These are phyloP conservation scores for Sarcophaga bullata DNA, from an alignment of 1,140 invertebrate species.

Conservation along the genomic window DNA sequence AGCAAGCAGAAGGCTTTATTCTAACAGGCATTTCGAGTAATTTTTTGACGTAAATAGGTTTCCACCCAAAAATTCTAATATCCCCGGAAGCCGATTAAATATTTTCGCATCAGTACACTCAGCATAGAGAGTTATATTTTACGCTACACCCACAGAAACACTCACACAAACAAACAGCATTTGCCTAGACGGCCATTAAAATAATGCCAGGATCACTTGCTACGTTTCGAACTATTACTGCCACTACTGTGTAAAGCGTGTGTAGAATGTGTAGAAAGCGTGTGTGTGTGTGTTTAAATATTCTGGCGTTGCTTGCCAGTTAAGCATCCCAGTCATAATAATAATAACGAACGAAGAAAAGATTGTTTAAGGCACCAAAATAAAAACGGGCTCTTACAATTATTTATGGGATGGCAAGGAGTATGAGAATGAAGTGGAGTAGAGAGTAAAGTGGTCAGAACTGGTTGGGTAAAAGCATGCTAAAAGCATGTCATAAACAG, in stretches of 20 bases:
- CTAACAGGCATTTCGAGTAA: background rate
- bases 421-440: too few species aligned
- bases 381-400: constrained; percentile 1
- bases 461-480: background rate
- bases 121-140: background rate
- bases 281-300: too few species aligned
- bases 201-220: too few species aligned
- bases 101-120: constrained; percentile 17
- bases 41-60: constrained; percentile 15
- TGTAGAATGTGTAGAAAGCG: too few species aligned
- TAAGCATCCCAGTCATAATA: background rate
- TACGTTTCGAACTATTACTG: too few species aligned
- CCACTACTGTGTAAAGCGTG: too few species aligned
- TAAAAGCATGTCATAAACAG: background rate
- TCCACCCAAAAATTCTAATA: constrained; percentile 26
- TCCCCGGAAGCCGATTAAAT: constrained; percentile 25
- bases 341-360: background rate
- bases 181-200: too few species aligned
- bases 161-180: background rate
- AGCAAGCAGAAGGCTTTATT: background rate
- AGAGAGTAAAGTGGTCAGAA: too few species aligned
- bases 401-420: background rate
- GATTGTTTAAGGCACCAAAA: constrained; percentile 12
- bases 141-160: background rate
- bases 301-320: too few species aligned